These are phyloP conservation scores for Epinotia brunnichana DNA, from an alignment of 2,888 invertebrate species.

Conservation along the genomic window DNA sequence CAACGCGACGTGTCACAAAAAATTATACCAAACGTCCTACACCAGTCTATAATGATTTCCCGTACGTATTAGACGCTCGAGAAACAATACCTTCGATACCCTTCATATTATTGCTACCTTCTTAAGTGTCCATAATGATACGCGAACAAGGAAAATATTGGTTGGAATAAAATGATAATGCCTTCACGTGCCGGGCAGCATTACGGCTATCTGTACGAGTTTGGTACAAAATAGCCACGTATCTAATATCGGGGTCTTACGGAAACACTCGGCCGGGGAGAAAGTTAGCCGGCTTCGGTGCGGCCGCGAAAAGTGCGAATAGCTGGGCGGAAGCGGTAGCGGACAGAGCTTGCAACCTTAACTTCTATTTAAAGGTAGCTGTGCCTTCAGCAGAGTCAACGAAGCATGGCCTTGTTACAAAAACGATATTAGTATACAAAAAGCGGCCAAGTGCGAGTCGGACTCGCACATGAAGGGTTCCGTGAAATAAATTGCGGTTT, in stretches of 20 bases:
- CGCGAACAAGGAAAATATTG: conserved; percentile 43
- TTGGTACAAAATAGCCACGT: conserved; percentile 42
- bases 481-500: too few species aligned
- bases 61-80: conserved; percentile 29
- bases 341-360: not conserved
- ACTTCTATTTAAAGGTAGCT: too few species aligned
- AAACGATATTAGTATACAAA: too few species aligned
- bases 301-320: not conserved
- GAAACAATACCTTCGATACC: conserved; percentile 37
- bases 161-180: conserved; percentile 43
- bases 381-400: too few species aligned
- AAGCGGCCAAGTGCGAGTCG: too few species aligned
- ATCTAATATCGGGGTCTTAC: conserved; percentile 42
- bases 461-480: too few species aligned
- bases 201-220: conserved; percentile 39
- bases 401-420: not conserved
- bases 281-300: conserved; percentile 35
- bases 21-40: too few species aligned
- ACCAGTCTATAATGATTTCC: not conserved
- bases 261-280: conserved; percentile 39
- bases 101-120: conserved; percentile 36
- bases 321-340: not conserved
- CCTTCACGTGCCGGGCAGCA: conserved; percentile 40
- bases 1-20: too few species aligned
- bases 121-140: conserved; percentile 41